Conservation (phyloP, 2,888 invertebrate species). For the Sarcophaga caerulescens region DNA sequence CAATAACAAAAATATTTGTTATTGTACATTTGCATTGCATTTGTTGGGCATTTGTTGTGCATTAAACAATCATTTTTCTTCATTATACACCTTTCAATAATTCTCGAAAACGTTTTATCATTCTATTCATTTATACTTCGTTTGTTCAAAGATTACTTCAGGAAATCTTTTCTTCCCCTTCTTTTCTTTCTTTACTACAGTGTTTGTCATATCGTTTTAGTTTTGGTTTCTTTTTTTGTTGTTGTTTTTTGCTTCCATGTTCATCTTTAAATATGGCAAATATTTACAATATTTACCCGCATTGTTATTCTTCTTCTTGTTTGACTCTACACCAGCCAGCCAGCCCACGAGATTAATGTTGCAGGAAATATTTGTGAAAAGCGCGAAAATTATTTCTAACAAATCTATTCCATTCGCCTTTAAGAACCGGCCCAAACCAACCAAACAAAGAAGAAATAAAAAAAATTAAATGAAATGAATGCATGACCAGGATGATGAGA, state of each 20-base stretch:
- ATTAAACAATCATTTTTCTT: conserved; percentile 65
- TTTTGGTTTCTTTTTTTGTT: neutral
- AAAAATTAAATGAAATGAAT: conserved; percentile 37
- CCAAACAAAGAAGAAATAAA: neutral
- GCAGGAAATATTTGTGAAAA: conserved; percentile 68
- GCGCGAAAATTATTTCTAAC: conserved; percentile 69
- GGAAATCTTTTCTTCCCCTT: neutral
- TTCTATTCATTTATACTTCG: conserved; percentile 46
- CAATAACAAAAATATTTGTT: neutral
- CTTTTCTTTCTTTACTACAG: neutral
- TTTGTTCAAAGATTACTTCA: neutral
- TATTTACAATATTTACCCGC: conserved; percentile 68
- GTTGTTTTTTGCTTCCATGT: conserved; percentile 37
- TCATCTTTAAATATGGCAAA: conserved; percentile 64
- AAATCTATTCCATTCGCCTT: conserved; percentile 60
- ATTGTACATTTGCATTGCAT: conserved; percentile 32
- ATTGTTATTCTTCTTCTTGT: conserved; percentile 47
- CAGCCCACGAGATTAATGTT: conserved; percentile 69
- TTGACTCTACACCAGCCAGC: too few relatives aligned
- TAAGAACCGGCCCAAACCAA: conserved; percentile 23
- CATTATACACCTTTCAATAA: conserved; percentile 67
- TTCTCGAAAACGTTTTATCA: conserved; percentile 64
- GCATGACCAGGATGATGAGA: conserved; percentile 40
- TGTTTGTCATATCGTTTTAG: neutral
- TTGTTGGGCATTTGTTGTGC: conserved; percentile 40